phyloP scores from a whole-genome alignment of 2,888 invertebrate genomes.

The Muschampia plurimacula region DNA sequence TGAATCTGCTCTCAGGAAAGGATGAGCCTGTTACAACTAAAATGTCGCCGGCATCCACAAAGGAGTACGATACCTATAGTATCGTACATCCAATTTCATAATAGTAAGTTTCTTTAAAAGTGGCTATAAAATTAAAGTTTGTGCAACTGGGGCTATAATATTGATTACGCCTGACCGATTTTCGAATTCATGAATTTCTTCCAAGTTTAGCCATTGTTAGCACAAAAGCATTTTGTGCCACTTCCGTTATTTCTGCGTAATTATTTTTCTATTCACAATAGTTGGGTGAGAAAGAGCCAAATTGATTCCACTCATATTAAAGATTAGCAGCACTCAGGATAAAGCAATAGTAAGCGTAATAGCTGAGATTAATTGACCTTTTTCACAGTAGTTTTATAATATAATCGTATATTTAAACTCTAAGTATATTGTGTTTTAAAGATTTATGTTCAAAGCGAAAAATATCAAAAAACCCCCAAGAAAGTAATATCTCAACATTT shows the following conservation, averaged over 20 bases:
- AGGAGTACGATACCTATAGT: neutral
- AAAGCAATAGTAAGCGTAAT: too few relatives aligned
- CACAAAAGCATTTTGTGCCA: slow-evolving; percentile 15
- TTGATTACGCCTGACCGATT: slow-evolving; percentile 15
- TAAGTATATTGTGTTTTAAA: too few relatives aligned
- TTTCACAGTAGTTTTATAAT: too few relatives aligned
- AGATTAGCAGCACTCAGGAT: slow-evolving; percentile 18
- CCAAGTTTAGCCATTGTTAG: slow-evolving; percentile 24
- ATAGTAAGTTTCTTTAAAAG: neutral
- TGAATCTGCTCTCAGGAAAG: too few relatives aligned
- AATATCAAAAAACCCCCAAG: too few relatives aligned
- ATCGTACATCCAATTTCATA: neutral
- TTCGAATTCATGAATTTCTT: slow-evolving; percentile 20
- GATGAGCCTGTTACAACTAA: too few relatives aligned
- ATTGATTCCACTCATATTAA: slow-evolving; percentile 26
- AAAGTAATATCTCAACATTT: too few relatives aligned
- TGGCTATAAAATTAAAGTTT: slow-evolving; percentile 1
- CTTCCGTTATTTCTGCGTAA: slow-evolving; percentile 22
- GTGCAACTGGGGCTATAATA: neutral
- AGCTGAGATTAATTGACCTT: too few relatives aligned
- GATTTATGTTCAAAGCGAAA: too few relatives aligned
- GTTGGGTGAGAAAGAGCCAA: slow-evolving; percentile 14
- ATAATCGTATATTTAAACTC: too few relatives aligned
- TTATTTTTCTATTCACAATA: slow-evolving; percentile 24
- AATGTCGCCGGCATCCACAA: neutral